Percentiles rank a stretch among this genome's conserved stretches.
These are phyloP conservation scores for Podilymbus podiceps DNA, from an alignment of 2,113 vertebrate genomes.

Conservation along the genomic window DNA sequence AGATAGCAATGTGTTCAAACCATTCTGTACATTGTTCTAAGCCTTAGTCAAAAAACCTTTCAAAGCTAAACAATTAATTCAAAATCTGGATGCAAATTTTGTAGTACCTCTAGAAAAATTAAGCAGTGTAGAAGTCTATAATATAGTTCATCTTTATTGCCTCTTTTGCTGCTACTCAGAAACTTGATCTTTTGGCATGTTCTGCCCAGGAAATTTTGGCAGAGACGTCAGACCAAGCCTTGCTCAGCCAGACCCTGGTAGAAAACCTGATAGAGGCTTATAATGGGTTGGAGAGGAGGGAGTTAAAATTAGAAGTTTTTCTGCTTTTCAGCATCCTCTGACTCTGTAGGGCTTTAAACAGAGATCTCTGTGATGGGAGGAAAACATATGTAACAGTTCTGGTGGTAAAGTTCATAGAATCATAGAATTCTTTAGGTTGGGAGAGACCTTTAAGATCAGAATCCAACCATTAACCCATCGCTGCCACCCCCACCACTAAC, in stretches of 20 bases:
- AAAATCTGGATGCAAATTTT: not conserved
- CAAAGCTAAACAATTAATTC: not conserved
- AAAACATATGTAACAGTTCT: not conserved
- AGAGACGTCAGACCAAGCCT: not conserved
- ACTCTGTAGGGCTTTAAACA: not conserved
- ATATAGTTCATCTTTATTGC: not conserved
- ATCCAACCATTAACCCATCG: no score
- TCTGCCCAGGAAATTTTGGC: not conserved
- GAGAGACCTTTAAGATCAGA: no score
- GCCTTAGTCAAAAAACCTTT: not conserved
- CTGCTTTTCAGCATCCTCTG: not conserved
- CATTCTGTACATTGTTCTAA: not conserved
- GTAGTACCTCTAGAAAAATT: not conserved
- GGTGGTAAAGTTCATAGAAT: not conserved
- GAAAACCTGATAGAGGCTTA: not conserved
- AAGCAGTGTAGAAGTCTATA: fast-evolving
- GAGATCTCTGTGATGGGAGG: not conserved
- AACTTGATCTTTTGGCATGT: not conserved
- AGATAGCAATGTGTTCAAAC: not conserved
- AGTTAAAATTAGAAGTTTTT: not conserved
- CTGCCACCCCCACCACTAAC: no score
- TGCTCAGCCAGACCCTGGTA: not conserved
- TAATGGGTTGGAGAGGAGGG: not conserved
- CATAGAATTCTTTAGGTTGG: no score
- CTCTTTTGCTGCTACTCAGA: not conserved